Conservation (phyloP, 2,797 vertebrate genomes). For the Sebastes nivosus region DNA sequence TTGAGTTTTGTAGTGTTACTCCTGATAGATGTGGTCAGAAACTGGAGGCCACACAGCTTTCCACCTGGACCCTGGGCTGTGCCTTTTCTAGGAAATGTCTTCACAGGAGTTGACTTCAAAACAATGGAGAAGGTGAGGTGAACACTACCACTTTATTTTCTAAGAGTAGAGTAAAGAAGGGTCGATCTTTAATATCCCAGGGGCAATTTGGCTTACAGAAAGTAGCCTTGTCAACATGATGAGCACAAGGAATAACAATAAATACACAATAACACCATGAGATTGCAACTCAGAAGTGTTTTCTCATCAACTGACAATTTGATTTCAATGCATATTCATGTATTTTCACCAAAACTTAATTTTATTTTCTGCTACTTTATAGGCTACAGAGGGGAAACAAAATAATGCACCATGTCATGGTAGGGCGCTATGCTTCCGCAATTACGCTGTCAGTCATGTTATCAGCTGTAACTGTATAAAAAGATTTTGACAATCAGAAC, state of each 20-base stretch:
- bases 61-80: conserved; percentile 83
- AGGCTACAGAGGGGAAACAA: background rate
- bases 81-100: conserved; percentile 85
- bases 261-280: background rate
- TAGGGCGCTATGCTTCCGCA: no score
- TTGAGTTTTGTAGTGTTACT: conserved; percentile 70
- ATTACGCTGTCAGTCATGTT: no score
- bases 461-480: no score
- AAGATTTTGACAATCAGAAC: no score
- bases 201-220: background rate
- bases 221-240: background rate
- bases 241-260: background rate
- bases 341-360: background rate
- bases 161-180: background rate
- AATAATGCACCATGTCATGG: no score
- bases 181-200: background rate
- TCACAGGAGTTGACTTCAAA: conserved; percentile 73
- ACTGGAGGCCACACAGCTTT: conserved; percentile 78
- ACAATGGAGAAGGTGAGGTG: conserved; percentile 70
- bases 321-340: background rate
- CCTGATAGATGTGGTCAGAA: conserved; percentile 76
- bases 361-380: background rate
- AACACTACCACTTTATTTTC: background rate
- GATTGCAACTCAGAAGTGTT: background rate
- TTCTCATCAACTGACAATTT: background rate